Percentiles rank a stretch among this genome's conserved stretches.
Conservation (phyloP, 2,113 vertebrate genomes). For the Phoxinus phoxinus region DNA sequence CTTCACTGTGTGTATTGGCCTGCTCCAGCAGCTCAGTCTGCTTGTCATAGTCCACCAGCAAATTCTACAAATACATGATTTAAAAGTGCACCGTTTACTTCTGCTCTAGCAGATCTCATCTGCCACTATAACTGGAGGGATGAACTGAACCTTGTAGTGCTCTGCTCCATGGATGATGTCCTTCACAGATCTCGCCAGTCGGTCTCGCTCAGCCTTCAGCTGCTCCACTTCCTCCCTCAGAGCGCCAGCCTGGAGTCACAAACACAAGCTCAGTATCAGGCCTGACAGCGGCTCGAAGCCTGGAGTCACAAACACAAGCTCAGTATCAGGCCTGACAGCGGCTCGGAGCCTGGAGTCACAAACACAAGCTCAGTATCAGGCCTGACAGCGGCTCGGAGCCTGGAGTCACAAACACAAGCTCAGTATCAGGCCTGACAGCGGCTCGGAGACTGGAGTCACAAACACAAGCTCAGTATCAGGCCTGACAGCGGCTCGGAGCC, state of each 20-base stretch:
- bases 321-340: not conserved
- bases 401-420: no score
- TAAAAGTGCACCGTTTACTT: not conserved
- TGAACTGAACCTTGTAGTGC: constrained; percentile 88
- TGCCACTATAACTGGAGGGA: not conserved
- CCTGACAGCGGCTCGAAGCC: not conserved
- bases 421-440: not conserved
- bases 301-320: no score
- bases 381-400: not conserved
- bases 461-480: not conserved
- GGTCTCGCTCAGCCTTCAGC: constrained; percentile 82
- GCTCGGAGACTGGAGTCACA: no score
- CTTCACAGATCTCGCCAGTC: constrained; percentile 85
- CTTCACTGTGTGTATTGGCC: constrained; percentile 85
- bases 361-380: not conserved
- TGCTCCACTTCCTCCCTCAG: constrained; percentile 84
- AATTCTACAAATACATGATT: constrained; percentile 79
- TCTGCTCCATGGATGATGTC: constrained; percentile 93
- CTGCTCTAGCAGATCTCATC: not conserved
- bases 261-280: not conserved
- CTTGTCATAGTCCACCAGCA: constrained; percentile 91
- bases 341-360: no score
- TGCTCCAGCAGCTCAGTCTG: constrained; percentile 86
- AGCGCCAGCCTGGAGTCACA: constrained; percentile 69
- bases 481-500: not conserved